Percentiles rank a stretch among this genome's conserved stretches.
Conservation (phyloP, 92 coral and sea anemone species). For the Palythoa caribaeorum region DNA sequence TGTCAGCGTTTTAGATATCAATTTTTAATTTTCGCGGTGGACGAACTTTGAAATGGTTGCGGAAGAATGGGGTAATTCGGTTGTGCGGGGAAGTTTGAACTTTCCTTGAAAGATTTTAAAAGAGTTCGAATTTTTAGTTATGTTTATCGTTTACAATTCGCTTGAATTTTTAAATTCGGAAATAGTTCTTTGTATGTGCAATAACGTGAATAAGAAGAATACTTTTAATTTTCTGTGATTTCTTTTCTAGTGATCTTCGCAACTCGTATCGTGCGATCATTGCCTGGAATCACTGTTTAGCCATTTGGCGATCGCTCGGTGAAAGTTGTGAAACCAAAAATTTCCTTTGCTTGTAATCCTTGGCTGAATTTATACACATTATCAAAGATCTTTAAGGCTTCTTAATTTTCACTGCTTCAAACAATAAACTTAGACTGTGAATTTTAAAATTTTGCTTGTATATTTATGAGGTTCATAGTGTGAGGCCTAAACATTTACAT, state of each 20-base stretch:
- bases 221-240: slow-evolving; percentile 39
- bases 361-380: background rate
- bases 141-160: slow-evolving; percentile 5
- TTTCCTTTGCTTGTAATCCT: background rate
- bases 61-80: slow-evolving; percentile 27
- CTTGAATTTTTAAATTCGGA: slow-evolving; percentile 31
- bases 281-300: background rate
- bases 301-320: background rate
- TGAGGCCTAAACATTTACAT: slow-evolving; percentile 53
- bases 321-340: too few species aligned
- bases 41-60: slow-evolving; percentile 44
- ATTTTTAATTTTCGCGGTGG: slow-evolving; percentile 86
- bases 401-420: slow-evolving; percentile 52
- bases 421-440: slow-evolving; percentile 65
- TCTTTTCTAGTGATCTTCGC: slow-evolving; percentile 37
- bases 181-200: background rate
- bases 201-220: background rate
- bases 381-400: slow-evolving; percentile 19
- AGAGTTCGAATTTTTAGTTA: background rate
- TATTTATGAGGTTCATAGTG: slow-evolving; percentile 54
- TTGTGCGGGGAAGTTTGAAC: background rate
- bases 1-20: slow-evolving; percentile 89
- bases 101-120: background rate
- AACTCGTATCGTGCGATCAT: slow-evolving; percentile 15
- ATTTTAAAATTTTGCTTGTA: slow-evolving; percentile 73